A percentile compares a stretch with the other conserved stretches of the same genome.
Conservation (phyloP, 2,888 invertebrate species). For the Iphiclides podalirius region DNA sequence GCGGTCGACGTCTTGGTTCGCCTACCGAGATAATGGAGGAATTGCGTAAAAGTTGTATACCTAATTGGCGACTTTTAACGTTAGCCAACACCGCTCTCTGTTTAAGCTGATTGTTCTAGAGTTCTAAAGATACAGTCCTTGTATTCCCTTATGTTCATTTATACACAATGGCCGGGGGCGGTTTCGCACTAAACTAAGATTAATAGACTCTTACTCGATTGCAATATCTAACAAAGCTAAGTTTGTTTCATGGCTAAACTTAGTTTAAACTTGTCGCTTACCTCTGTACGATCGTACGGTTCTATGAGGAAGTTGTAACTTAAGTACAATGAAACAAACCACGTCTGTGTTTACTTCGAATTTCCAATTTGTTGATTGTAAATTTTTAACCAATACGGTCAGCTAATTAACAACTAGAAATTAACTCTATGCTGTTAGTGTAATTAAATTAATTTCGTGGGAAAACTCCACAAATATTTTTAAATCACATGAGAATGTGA, state of each 20-base stretch:
- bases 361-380: neutral
- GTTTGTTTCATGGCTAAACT: constrained; percentile 18
- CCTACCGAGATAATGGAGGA: constrained; percentile 26
- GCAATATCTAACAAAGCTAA: constrained; percentile 18
- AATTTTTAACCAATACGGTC: neutral
- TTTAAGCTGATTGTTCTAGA: no score
- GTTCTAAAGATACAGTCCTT: constrained; percentile 4
- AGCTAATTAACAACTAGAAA: constrained; percentile 1
- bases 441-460: no score
- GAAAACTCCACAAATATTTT: no score
- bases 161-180: constrained; percentile 3
- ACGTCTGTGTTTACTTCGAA: neutral
- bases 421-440: no score
- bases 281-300: constrained; percentile 7
- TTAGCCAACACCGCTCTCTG: constrained; percentile 12
- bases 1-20: constrained; percentile 25
- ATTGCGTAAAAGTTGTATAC: constrained; percentile 26
- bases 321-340: neutral
- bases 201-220: constrained; percentile 19
- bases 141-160: constrained; percentile 6
- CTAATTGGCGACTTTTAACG: constrained; percentile 23
- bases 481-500: no score
- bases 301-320: constrained; percentile 12
- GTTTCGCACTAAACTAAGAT: constrained; percentile 7
- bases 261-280: constrained; percentile 17